Base-by-base conservation (phyloP, 2,888 invertebrate species). In the Entomobrya multifasciata region DNA sequence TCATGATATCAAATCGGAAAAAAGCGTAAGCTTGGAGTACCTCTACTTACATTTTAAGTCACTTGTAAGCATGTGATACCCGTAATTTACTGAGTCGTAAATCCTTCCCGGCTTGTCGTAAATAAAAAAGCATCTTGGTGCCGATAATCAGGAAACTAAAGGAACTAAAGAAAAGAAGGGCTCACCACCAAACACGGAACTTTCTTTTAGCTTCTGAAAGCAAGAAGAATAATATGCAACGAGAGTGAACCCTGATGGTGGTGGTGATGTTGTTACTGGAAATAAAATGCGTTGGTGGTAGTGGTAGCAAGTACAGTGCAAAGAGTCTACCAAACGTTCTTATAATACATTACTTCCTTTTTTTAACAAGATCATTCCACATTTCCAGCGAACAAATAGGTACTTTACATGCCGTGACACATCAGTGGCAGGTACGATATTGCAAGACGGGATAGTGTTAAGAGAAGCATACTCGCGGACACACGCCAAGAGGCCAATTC, bases 11-110 rank as follows among this genome's bases (percentile, higher is more conserved):
- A 25, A 49, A 10, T 0, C 47, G 41, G 17, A 72, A 72, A 49
- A 72, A 72, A 72, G 52, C 52, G 52, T 72, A 72, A 52, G 72
- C 52, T n/a, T 20, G n/a, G 52, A 72, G 72, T 72, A 72, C 52
- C 52, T 72, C 67, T 67, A 78, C 79, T 65, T 79, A 77, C 78
- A 78, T 78, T 87, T 87, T 78, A 74, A 84, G 60, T 72, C 72
- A 74, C 60, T 74, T 82, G 82, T 84, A 65, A 76, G 83, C 83
- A 84, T 84, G 76, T 84, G 83, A 84, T 84, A 77, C 83, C 49
- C 62, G 83, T 77, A 84, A 84, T 84, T 84, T 84, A 84, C 74
- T 47, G 83, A 77, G 83, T 84, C 83, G 83, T 84, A 84, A 84
- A 84, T 84, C 77, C 83, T 76, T 84, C 67, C 83, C 52, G 76